phyloP scores from a whole-genome alignment of 1,140 invertebrate species.

The Sinonovacula constricta region DNA sequence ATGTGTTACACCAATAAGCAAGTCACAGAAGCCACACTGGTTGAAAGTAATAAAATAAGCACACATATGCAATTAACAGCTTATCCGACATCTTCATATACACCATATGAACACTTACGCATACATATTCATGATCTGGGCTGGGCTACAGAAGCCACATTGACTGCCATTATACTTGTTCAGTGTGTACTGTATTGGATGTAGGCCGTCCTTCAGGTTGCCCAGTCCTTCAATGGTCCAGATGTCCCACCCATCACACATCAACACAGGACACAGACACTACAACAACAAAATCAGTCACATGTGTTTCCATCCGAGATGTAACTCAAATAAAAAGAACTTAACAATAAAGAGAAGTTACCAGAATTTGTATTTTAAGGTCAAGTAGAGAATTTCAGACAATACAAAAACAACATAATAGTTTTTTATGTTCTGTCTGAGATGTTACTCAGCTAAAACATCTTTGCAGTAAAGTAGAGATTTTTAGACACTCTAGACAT shows the following conservation, averaged over 20 bases:
- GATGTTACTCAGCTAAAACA: no score
- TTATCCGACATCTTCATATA: no score
- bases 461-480: no score
- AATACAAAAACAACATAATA: no score
- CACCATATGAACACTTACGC: no score
- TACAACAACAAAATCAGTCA: no score
- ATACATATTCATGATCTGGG: slow-evolving; percentile 76
- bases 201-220: slow-evolving; percentile 79
- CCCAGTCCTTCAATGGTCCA: slow-evolving; percentile 89
- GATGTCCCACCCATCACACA: slow-evolving; percentile 87
- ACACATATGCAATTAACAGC: no score
- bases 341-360: not conserved
- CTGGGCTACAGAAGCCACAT: slow-evolving; percentile 82
- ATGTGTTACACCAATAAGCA: no score
- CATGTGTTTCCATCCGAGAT: not conserved
- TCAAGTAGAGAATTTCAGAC: not conserved
- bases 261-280: slow-evolving; percentile 85
- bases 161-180: slow-evolving; percentile 73
- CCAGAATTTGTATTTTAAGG: not conserved
- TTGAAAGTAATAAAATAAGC: no score
- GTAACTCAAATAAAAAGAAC: not conserved
- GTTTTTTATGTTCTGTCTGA: no score
- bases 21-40: no score
- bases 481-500: no score
- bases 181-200: slow-evolving; percentile 67